These are phyloP conservation scores for Thymelicus acteon DNA, from an alignment of 2,888 invertebrate species.

Conservation along the genomic window DNA sequence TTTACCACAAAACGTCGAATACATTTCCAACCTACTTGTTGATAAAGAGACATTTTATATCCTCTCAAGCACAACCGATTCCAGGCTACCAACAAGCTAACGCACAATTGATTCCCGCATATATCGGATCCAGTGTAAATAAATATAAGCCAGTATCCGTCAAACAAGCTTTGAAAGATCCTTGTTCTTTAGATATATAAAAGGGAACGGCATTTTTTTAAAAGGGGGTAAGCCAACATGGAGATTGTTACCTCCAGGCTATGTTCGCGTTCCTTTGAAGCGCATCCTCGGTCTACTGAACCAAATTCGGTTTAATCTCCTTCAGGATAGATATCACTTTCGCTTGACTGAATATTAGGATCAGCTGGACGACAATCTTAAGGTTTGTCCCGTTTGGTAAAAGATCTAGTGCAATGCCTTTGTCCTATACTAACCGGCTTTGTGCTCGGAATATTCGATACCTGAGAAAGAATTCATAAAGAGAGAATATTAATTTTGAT, in stretches of 20 bases:
- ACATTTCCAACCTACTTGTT: constrained; percentile 1
- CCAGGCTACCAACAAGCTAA: constrained; percentile 22
- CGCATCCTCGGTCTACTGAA: constrained; percentile 19
- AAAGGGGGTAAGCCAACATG: constrained; percentile 51
- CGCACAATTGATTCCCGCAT: constrained; percentile 39
- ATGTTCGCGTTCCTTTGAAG: constrained; percentile 50
- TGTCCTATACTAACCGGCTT: constrained; percentile 22
- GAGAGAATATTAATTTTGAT: neutral
- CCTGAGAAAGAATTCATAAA: neutral
- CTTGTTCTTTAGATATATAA: constrained; percentile 26
- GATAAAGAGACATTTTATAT: constrained; percentile 24
- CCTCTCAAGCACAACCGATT: constrained; percentile 29
- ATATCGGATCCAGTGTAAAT: constrained; percentile 39
- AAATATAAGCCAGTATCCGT: constrained; percentile 38
- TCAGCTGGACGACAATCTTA: constrained; percentile 32
- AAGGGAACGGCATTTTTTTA: constrained; percentile 45
- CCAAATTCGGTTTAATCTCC: constrained; percentile 25
- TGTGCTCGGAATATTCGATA: neutral
- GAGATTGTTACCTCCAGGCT: constrained; percentile 54
- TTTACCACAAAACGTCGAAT: neutral
- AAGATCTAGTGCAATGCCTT: constrained; percentile 35
- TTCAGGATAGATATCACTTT: constrained; percentile 31
- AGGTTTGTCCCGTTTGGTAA: constrained; percentile 33
- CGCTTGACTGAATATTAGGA: constrained; percentile 17
- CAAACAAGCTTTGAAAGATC: constrained; percentile 35